Evolutionary conservation across 2,797 vertebrate genomes (phyloP), one percentile per base, ranked within the genome.

Genomic region (Buceros bicornis): DNA sequence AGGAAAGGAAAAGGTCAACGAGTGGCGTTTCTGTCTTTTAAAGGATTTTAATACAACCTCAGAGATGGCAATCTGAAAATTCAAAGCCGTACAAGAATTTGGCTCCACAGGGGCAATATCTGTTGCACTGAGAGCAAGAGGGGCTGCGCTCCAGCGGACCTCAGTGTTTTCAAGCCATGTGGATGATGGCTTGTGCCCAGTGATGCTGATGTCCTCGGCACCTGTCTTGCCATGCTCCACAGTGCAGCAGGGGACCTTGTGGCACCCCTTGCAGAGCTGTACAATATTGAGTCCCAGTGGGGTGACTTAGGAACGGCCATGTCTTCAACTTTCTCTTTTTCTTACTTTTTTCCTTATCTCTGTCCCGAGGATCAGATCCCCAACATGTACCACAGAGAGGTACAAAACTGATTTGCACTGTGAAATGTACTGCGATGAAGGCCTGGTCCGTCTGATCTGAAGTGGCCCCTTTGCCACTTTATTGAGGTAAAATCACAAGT

Each of bases 201-300:
- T 9, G 42, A 60, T 16, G 11, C 13, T 3, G 1, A 15, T 28
- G 8, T 26, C 25, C 47, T 73, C 3, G 1, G 37, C 1, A 2
- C 1, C 6, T 4, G 5, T 16, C 43, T 54, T 62, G 10, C n/a
- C 5, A 0, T 58, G 25, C 13, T 22, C 13, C 22, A 54, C 35
- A n/a, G 5, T 0, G 0, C 5, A 4, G 24, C 48, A 61, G 31
- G 13, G 10, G 11, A 70, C 20, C 5, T 57, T 2, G 0, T 47
- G 28, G 19, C 8, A 61, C 13, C 4, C 15, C 11, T 42, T 51
- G 29, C 16, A 87, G 58, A 51, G 5, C 11, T 61, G 21, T 3
- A 0, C 0, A 1, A 25, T 20, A 33, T 69, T 78, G 28, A 56
- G 20, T 40, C 16, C 5, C 4, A 0, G 16, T 43, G 24, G 1